These are phyloP conservation scores for Dasysyrphus tricinctus DNA, from an alignment of 2,888 invertebrate genomes.

Conservation along the genomic window DNA sequence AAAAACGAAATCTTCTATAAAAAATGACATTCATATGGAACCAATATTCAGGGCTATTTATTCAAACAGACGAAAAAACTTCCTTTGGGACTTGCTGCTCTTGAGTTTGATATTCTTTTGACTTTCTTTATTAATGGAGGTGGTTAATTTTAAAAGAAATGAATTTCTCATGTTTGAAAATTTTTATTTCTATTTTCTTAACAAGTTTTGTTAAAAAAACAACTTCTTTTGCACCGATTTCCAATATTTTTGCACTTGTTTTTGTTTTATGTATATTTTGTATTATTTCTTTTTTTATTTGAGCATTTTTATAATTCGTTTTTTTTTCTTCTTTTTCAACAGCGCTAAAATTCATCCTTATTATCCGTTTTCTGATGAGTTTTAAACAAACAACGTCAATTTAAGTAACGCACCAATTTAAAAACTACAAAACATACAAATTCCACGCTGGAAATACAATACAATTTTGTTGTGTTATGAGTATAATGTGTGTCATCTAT, in stretches of 20 bases:
- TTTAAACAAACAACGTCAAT: constrained; percentile 80
- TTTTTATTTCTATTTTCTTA: not conserved
- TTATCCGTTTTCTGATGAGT: constrained; percentile 87
- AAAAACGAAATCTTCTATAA: no score
- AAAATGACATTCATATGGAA: not conserved
- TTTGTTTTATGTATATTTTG: not conserved
- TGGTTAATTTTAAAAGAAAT: not conserved
- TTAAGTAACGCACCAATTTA: not conserved
- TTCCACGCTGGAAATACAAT: not conserved
- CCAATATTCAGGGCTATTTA: not conserved
- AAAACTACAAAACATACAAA: not conserved
- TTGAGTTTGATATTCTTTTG: no score
- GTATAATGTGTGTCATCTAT: not conserved
- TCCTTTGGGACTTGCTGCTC: not conserved
- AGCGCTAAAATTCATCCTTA: constrained; percentile 85
- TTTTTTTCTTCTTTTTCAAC: constrained; percentile 77
- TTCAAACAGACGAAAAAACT: not conserved
- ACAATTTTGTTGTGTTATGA: not conserved
- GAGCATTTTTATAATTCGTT: constrained; percentile 28
- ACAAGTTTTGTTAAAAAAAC: not conserved
- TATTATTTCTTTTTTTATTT: not conserved
- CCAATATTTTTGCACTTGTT: constrained; percentile 11
- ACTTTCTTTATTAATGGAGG: not conserved
- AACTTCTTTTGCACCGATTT: not conserved
- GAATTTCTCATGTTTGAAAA: not conserved